Evolutionary conservation across 1,140 invertebrate species (phyloP), one percentile per base, ranked within the genome.

Genomic region (Ectropis grisescens): DNA sequence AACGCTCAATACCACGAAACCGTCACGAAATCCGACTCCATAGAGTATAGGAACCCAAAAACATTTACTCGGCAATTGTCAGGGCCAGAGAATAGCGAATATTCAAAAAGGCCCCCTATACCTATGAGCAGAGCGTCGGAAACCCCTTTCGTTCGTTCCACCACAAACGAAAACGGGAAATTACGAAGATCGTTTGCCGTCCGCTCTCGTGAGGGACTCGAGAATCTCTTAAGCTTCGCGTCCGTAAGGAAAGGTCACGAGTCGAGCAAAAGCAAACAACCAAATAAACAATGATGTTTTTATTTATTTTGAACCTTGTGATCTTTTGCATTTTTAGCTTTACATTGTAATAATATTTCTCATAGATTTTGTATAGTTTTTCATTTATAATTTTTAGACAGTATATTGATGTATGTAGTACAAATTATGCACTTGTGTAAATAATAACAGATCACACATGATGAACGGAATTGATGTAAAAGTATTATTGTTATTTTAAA

Each of bases 121-220:
- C 40, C 44, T 31, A 44, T 31, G 13, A 50, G 54, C 14, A 68
- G 53, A 30, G 37, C 54, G 1, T 66, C 71, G 1, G 70, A 75
- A 13, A 45, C 52, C 38, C 57, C 69, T 2, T 69, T 75, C 29
- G 48, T 54, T 37, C 66, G 64, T 29, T 51, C 65, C 2, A 19
- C 31, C 13, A 48, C 54, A 29, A 48, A 48, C 12, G 70, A 71
- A 27, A 64, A 49, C 40, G 75, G 68, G 33, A 81, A 76, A 43
- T 31, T 78, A 12, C 48, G 76, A 44, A 55, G 70, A 49, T 81
- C 76, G 4, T 78, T 81, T 41, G 65, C 69, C 14, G 74, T 81
- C 12, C 46, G 76, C 13, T 79, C 72, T 24, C 52, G 76, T 12
- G 76, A 81, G 38, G 71, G 76, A 14, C 42, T 81, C 26, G 76